Evolutionary conservation across 2,113 vertebrate species (phyloP), one percentile per base, ranked within the genome.

Genomic region (Prionailurus bengalensis): DNA sequence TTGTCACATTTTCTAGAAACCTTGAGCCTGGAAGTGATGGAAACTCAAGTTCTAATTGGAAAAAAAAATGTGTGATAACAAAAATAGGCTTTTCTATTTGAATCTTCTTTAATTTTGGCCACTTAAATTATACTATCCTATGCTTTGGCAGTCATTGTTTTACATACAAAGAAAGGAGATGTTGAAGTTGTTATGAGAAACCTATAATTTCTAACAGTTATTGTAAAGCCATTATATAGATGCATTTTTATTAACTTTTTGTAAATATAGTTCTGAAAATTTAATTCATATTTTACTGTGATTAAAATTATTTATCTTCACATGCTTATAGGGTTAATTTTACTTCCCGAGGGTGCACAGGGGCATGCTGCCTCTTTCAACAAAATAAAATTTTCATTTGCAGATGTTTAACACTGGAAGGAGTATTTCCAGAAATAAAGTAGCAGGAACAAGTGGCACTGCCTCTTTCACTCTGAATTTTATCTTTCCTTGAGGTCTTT

Each of bases 1-100:
- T 91, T 61, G 45, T 86, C 71, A 96, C 76, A 87, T 84, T 97
- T 84, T 89, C 31, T 74, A 53, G 17, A 63, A 92, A 83, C n/a
- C 42, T 96, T 85, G 15, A 93, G 51, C n/a, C 65, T 95, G 25
- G 55, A 89, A 61, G 33, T 83, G 36, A 95, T 94, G 29, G 71
- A 96, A 93, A 91, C 61, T 14, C 19, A 7, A 94, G 31, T 66
- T 86, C 19, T 53, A 94, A 93, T 51, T 94, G 31, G n/a, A 4
- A 25, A 42, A 76, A 42, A 88, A 74, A 31, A 23, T 61, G 2
- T 12, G 45, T 78, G 58, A 85, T 63, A 23, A 63, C 11, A 92
- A 91, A 90, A 63, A 65, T 7, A 4, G 45, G 1, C 8, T 92
- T 94, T 95, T 76, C 13, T 51, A 39, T 96, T 89, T 96, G 8